Evolutionary conservation across 2,113 vertebrate genomes (phyloP).

Genomic region (Pedetes capensis): DNA sequence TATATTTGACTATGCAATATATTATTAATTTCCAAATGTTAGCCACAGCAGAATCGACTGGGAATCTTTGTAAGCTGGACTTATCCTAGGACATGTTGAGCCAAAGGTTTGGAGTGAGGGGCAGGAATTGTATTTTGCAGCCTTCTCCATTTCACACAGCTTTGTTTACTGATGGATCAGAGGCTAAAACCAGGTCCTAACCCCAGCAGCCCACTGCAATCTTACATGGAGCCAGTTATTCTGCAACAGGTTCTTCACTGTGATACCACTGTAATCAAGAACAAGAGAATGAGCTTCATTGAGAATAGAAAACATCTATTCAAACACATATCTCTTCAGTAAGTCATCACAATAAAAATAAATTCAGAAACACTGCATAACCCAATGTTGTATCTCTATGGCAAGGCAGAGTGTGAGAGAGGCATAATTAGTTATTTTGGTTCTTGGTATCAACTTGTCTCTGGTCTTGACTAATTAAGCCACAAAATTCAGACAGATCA

Average conservation of each 20-base stretch:
- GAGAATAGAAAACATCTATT: conserved; percentile 60
- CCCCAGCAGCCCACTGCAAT: background rate
- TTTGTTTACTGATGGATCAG: background rate
- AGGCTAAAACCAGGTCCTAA: background rate
- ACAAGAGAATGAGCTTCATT: background rate
- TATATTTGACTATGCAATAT: background rate
- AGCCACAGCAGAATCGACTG: background rate
- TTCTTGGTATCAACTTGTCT: conserved; percentile 1
- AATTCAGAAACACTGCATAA: conserved; percentile 36
- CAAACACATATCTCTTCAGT: conserved; percentile 29
- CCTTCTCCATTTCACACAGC: background rate
- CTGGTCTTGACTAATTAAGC: conserved; percentile 36
- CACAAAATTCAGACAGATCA: conserved; percentile 32
- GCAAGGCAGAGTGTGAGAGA: conserved; percentile 14
- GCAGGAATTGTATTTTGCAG: conserved; percentile 24
- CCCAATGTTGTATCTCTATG: background rate
- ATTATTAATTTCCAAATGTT: background rate
- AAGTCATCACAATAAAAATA: conserved; percentile 55
- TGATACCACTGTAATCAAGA: conserved; percentile 19
- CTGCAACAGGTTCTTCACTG: background rate
- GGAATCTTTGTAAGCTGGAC: conserved; percentile 24
- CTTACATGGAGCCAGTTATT: background rate
- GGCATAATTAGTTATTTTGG: conserved; percentile 33
- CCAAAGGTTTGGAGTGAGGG: background rate
- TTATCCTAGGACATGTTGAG: background rate